phyloP scores from a whole-genome alignment of 2,113 vertebrate species.

The Myocastor coypus region DNA sequence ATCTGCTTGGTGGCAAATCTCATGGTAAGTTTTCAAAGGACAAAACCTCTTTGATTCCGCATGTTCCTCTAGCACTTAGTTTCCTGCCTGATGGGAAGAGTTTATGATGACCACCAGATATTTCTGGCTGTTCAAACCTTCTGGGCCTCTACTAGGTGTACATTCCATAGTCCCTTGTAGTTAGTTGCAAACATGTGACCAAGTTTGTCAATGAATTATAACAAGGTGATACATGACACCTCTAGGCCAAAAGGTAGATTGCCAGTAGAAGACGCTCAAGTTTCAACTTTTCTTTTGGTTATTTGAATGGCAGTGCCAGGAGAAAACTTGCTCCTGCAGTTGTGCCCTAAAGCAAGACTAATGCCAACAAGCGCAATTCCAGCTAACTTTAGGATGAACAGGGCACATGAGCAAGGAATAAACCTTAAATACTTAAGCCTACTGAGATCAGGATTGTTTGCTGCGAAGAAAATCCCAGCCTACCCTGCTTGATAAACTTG shows the following conservation, averaged over 20 bases:
- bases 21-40: background rate
- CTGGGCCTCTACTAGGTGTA: background rate
- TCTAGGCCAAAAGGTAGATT: background rate
- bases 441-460: background rate
- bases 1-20: background rate
- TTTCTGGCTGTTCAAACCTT: background rate
- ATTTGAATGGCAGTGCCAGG: background rate
- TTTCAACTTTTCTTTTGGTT: constrained; percentile 18
- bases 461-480: background rate
- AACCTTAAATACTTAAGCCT: background rate
- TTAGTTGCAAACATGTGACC: background rate
- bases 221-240: background rate
- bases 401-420: background rate
- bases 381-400: background rate
- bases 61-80: background rate
- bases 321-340: background rate
- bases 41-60: background rate
- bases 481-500: background rate
- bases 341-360: background rate
- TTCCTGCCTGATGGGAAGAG: background rate
- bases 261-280: background rate
- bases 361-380: background rate
- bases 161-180: background rate
- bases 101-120: background rate
- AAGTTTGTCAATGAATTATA: background rate